Conservation (phyloP, 2,888 invertebrate species). For the Idaea aversata region DNA sequence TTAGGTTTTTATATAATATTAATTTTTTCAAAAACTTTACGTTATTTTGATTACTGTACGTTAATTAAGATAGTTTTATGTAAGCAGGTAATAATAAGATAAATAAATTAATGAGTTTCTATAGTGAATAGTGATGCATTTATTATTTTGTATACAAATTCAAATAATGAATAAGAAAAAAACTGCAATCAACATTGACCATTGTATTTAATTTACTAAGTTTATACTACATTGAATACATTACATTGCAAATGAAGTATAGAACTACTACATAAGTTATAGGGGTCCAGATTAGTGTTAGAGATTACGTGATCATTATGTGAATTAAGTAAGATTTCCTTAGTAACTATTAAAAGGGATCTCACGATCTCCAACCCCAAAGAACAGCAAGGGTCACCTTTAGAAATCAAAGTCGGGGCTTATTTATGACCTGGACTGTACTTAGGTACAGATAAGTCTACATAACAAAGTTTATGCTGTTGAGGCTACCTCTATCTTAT, state of each 20-base stretch:
- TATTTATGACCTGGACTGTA: constrained; percentile 73
- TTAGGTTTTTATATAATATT: no score
- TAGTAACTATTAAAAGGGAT: constrained; percentile 70
- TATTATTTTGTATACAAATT: no score
- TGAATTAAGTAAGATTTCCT: constrained; percentile 67
- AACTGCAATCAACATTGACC: no score
- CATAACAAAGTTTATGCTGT: constrained; percentile 68
- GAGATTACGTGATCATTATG: constrained; percentile 64
- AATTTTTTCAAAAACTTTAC: no score
- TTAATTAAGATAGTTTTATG: no score
- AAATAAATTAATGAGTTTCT: no score
- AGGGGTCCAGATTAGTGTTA: constrained; percentile 50
- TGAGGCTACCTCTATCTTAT: constrained; percentile 65
- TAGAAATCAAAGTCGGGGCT: constrained; percentile 73
- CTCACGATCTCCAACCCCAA: constrained; percentile 56
- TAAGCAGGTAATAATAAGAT: no score
- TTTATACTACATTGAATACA: constrained; percentile 13
- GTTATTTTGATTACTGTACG: no score
- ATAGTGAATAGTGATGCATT: no score
- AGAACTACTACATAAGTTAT: constrained; percentile 45
- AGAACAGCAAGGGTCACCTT: constrained; percentile 66
- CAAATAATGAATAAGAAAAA: no score
- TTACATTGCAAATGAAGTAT: constrained; percentile 26
- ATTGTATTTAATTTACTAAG: not conserved
- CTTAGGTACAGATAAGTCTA: constrained; percentile 65